Conservation (phyloP, 2,797 vertebrate genomes). For the Onychomys leucogaster region DNA sequence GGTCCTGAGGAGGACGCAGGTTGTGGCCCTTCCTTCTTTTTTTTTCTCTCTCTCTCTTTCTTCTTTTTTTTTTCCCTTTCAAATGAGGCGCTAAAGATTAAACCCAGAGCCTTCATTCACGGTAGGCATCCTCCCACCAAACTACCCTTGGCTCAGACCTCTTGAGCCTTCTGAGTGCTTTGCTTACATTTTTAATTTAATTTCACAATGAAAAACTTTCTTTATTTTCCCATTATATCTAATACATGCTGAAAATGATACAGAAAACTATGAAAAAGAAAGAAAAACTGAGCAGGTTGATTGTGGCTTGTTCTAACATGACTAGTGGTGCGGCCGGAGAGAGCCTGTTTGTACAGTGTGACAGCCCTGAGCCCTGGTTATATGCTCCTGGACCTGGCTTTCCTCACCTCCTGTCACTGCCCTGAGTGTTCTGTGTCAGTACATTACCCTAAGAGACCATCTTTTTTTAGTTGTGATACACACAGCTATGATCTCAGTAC, state of each 20-base stretch:
- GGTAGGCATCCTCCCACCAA: too few species aligned
- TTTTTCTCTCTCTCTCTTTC: too few species aligned
- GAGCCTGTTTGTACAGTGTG: neutral
- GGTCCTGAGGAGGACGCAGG: neutral
- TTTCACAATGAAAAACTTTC: neutral
- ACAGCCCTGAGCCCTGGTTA: neutral
- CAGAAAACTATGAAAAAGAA: neutral
- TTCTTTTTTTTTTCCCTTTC: neutral
- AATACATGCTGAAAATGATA: neutral
- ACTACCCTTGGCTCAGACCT: neutral
- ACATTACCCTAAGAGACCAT: neutral
- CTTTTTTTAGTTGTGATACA: neutral
- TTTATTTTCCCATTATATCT: neutral
- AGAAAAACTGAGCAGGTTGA: neutral
- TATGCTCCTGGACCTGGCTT: neutral
- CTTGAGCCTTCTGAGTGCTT: slow-evolving; percentile 2
- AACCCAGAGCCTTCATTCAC: neutral
- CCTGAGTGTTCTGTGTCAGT: neutral
- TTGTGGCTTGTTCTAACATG: neutral
- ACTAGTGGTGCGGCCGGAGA: neutral
- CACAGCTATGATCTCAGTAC: neutral
- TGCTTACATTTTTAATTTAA: neutral
- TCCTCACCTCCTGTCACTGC: neutral
- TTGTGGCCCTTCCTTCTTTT: neutral
- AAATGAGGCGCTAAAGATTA: neutral